Conservation (phyloP, 2,888 invertebrate genomes). For the Agriopis aurantiaria region DNA sequence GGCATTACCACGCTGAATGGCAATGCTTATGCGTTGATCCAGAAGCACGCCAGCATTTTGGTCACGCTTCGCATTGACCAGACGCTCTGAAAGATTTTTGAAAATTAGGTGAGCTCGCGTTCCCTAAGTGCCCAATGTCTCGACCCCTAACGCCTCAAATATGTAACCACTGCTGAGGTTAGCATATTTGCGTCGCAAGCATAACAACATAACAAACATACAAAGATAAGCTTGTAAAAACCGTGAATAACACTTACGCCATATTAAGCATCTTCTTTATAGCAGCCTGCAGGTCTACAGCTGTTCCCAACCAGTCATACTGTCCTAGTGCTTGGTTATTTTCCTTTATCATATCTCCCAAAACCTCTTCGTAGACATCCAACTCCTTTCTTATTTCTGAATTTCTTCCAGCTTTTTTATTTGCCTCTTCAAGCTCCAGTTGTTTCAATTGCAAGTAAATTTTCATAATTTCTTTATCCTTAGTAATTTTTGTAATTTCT, state of each 20-base stretch:
- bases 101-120: no score
- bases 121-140: no score
- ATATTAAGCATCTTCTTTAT: constrained; percentile 60
- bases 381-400: constrained; percentile 41
- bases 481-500: not conserved
- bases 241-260: constrained; percentile 59
- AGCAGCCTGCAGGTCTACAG: constrained; percentile 66
- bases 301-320: constrained; percentile 71
- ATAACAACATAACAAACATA: no score
- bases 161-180: no score
- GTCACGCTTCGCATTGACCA: no score
- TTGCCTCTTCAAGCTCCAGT: constrained; percentile 18
- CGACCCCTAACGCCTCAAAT: no score
- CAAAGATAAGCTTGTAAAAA: not conserved
- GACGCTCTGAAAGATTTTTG: no score
- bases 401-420: not conserved
- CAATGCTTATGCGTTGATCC: no score
- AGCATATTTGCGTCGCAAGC: no score
- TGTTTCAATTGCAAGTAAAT: constrained; percentile 17
- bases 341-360: constrained; percentile 62
- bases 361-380: constrained; percentile 52
- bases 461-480: not conserved
- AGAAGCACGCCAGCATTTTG: no score
- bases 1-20: no score
- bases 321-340: constrained; percentile 56